These are phyloP conservation scores for Gouania willdenowi DNA, from an alignment of 2,797 vertebrate species.

Conservation along the genomic window DNA sequence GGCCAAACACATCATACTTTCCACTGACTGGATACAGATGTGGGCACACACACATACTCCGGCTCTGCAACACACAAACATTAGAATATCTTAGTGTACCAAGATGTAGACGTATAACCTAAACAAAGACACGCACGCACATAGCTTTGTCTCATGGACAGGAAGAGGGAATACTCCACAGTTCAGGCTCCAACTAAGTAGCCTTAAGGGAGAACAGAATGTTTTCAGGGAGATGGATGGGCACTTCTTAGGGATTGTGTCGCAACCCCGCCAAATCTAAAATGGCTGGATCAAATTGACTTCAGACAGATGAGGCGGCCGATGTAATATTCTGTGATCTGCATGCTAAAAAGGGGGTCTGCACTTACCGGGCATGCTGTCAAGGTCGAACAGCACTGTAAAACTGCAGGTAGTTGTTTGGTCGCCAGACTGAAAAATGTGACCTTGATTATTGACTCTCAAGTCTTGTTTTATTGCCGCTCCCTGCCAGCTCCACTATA, in stretches of 20 bases:
- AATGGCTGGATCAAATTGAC: slow-evolving; percentile 78
- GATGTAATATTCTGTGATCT: slow-evolving; percentile 78
- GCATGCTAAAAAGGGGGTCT: slow-evolving; percentile 72
- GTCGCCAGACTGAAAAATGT: slow-evolving; percentile 72
- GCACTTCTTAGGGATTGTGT: slow-evolving; percentile 74
- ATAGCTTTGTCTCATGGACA: slow-evolving; percentile 33
- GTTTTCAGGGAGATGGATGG: slow-evolving; percentile 72
- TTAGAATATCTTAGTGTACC: slow-evolving; percentile 49
- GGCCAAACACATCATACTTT: slow-evolving; percentile 76
- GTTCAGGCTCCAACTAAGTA: slow-evolving; percentile 55
- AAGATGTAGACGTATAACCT: slow-evolving; percentile 52
- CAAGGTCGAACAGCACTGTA: slow-evolving; percentile 70
- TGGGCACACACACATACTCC: slow-evolving; percentile 11
- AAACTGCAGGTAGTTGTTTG: slow-evolving; percentile 74
- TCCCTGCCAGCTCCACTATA: slow-evolving; percentile 37
- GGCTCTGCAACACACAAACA: no score
- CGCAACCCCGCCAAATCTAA: slow-evolving; percentile 73
- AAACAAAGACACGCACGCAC: slow-evolving; percentile 53
- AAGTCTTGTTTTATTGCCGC: slow-evolving; percentile 68
- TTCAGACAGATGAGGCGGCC: slow-evolving; percentile 73
- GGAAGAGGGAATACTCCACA: slow-evolving; percentile 34
- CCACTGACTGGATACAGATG: slow-evolving; percentile 75
- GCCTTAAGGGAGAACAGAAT: slow-evolving; percentile 67
- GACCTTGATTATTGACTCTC: slow-evolving; percentile 76
- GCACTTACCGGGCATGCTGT: slow-evolving; percentile 60